These are phyloP conservation scores for Melanostigma gelatinosum DNA, from an alignment of 2,113 vertebrate species.

Conservation along the genomic window DNA sequence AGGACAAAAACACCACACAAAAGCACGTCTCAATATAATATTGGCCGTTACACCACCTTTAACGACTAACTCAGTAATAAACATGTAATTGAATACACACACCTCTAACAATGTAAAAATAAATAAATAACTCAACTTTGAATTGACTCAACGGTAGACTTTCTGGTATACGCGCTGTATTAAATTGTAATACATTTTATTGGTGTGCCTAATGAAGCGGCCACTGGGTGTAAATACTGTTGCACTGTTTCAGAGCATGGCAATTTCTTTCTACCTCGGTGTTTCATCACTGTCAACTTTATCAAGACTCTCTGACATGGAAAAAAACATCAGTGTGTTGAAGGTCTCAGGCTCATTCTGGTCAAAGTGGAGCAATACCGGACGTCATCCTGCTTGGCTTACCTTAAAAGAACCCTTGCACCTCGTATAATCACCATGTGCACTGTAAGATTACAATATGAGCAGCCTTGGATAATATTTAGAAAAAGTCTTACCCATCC, in stretches of 20 bases:
- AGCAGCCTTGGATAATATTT: constrained; percentile 73
- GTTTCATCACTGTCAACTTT: background rate
- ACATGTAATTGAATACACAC: background rate
- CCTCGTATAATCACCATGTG: constrained; percentile 7
- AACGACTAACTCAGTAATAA: background rate
- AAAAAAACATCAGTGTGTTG: constrained; percentile 8
- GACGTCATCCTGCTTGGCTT: constrained; percentile 16
- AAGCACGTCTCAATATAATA: background rate
- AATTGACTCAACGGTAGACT: background rate
- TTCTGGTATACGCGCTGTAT: background rate
- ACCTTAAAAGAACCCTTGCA: constrained; percentile 35
- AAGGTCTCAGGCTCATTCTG: background rate
- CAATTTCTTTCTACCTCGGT: background rate
- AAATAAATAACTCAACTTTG: background rate
- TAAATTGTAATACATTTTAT: background rate
- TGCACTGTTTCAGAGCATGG: background rate
- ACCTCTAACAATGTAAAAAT: background rate
- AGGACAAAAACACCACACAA: background rate
- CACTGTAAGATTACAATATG: constrained; percentile 40
- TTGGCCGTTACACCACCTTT: background rate
- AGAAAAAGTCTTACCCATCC: constrained; percentile 92
- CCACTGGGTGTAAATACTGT: background rate
- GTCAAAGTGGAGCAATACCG: constrained; percentile 4
- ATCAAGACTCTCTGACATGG: background rate
- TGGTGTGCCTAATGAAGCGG: background rate